Percentiles rank a stretch among this genome's conserved stretches.
Evolutionary conservation across 2,113 vertebrate genomes (phyloP).

Genomic region (Eira barbara): DNA sequence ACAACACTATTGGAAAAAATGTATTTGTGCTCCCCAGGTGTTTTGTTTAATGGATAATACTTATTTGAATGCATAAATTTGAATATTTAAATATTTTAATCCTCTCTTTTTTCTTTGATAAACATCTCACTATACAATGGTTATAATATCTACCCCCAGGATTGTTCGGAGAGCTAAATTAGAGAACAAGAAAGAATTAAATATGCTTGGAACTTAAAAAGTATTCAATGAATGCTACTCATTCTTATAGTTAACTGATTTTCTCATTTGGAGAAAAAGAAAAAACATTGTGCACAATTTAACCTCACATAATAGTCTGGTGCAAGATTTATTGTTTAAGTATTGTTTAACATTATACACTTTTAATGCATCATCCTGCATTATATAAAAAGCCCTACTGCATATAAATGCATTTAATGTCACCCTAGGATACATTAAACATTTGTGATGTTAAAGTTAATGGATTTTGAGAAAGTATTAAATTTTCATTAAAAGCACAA

Average conservation of each 20-base stretch:
- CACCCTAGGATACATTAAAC: conserved; percentile 35
- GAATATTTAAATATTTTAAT: conserved; percentile 55
- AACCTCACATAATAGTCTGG: not conserved
- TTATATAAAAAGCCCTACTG: conserved; percentile 33
- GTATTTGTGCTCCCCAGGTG: not conserved
- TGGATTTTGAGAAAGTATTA: conserved; percentile 46
- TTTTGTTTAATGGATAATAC: conserved; percentile 1
- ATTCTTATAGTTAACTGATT: conserved; percentile 42
- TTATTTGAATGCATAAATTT: conserved; percentile 37
- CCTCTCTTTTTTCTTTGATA: conserved; percentile 19
- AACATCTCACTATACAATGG: not conserved
- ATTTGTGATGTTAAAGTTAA: conserved; percentile 51
- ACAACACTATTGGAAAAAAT: not conserved
- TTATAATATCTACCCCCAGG: not conserved
- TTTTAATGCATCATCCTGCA: not conserved
- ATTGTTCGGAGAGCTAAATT: conserved; percentile 29
- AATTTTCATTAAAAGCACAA: conserved; percentile 46
- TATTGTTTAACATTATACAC: conserved; percentile 40
- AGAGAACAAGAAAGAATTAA: conserved; percentile 1
- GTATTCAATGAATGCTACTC: conserved; percentile 33
- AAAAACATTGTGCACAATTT: not conserved
- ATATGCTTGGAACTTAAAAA: conserved; percentile 42
- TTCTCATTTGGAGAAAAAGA: conserved; percentile 21
- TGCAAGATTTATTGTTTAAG: conserved; percentile 1
- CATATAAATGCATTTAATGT: conserved; percentile 60